Base-by-base conservation (phyloP, 2,888 invertebrate genomes). In the Orchesella flavescens region DNA sequence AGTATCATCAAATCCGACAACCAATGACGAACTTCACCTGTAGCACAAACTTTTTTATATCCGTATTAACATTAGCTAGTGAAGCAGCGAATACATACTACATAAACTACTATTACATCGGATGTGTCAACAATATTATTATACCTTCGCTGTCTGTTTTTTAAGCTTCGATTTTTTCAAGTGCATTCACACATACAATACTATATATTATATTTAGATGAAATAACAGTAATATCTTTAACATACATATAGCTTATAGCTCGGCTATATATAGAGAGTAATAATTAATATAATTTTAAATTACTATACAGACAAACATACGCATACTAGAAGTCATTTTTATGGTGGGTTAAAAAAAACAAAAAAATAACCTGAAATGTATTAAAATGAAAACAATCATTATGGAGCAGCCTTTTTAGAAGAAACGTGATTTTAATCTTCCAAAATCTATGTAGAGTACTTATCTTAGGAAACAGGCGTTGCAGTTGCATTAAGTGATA, bases 11-110 rank as follows among this genome's bases (percentile, higher is more conserved):
- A 85, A 86, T 53, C 86, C 83, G 61, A 76, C 85, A 65, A 84
- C 84, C 59, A 82, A 83, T 55, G 88, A 88, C 74, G 88, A 87
- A 84, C 84, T 88, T 46, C 87, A 88, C 76, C 84, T 88, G 81
- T 88, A 88, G 86, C 80, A 79, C 34, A 46, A 34, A n/a, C 59
- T 17, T 49, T n/a, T 49, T 34, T 34, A 34, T 34, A 34, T 34
- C 34, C 34, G 34, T 34, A 34, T 34, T 34, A 34, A 34, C 34
- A 34, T 34, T 34, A 34, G 34, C 34, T 34, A 34, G 34, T 34
- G 7, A 7, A 34, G 34, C 34, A 34, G 34, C 34, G 34, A 34
- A 34, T n/a, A n/a, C n/a, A n/a, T n/a, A n/a, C n/a, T n/a, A n/a
- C n/a, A n/a, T n/a, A n/a, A n/a, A n/a, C n/a, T n/a, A n/a, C n/a